These are phyloP conservation scores for Drosophila mojavensis DNA, from an alignment of 1,140 invertebrate species.

Conservation along the genomic window DNA sequence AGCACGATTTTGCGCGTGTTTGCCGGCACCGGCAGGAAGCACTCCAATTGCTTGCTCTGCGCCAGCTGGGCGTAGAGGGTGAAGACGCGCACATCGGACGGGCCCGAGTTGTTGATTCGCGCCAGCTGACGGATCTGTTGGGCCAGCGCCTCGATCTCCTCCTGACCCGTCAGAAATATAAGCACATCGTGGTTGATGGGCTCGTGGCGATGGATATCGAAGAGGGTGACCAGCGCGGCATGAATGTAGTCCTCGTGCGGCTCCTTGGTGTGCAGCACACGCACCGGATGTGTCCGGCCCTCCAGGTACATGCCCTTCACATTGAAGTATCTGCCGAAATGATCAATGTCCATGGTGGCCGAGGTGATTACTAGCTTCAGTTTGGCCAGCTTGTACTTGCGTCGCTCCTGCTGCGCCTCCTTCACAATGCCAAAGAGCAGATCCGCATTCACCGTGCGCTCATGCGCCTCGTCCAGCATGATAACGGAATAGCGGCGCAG, in stretches of 20 bases:
- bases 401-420: slow-evolving; percentile 90
- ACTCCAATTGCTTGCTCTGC: slow-evolving; percentile 90
- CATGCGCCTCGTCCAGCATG: slow-evolving; percentile 98
- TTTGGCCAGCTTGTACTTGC: slow-evolving; percentile 85
- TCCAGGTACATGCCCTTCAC: slow-evolving; percentile 94
- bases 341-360: slow-evolving; percentile 97
- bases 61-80: slow-evolving; percentile 94
- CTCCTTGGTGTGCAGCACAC: slow-evolving; percentile 90
- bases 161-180: slow-evolving; percentile 99
- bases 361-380: slow-evolving; percentile 95
- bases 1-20: slow-evolving; percentile 95
- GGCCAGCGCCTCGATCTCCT: slow-evolving; percentile 97
- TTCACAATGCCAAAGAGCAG: slow-evolving; percentile 94
- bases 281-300: slow-evolving; percentile 94
- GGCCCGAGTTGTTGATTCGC: slow-evolving; percentile 43
- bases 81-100: slow-evolving; percentile 88
- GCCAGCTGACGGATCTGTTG: slow-evolving; percentile 90
- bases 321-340: slow-evolving; percentile 96
- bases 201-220: slow-evolving; percentile 94
- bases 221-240: slow-evolving; percentile 92
- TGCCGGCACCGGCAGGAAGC: slow-evolving; percentile 88
- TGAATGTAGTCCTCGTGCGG: slow-evolving; percentile 94
- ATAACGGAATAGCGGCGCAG: slow-evolving; percentile 91
- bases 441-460: slow-evolving; percentile 97
- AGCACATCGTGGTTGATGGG: slow-evolving; percentile 94